Evolutionary conservation across 2,888 invertebrate species (phyloP).

Genomic region (Cristatella mucedo): DNA sequence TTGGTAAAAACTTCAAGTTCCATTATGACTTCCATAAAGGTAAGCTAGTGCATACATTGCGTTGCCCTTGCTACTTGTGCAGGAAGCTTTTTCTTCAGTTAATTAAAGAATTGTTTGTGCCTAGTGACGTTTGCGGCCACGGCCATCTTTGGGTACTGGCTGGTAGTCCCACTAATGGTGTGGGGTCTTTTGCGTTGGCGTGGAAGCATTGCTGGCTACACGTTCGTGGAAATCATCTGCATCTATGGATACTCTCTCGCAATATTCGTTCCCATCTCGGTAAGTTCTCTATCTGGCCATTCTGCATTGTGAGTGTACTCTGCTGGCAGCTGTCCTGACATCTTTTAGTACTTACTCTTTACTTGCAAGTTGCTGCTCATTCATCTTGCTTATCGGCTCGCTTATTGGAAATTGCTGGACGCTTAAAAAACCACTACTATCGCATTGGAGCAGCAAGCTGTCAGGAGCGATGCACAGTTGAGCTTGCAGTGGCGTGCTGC

Average conservation of each 20-base stretch:
- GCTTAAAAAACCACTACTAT: too few relatives aligned
- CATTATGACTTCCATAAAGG: conserved; percentile 72
- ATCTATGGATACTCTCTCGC: conserved; percentile 86
- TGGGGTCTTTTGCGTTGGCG: conserved; percentile 77
- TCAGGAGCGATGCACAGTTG: too few relatives aligned
- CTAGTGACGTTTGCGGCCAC: conserved; percentile 80
- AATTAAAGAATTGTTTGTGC: neutral
- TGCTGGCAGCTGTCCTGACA: neutral
- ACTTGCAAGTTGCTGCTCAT: too few relatives aligned
- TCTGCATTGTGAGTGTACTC: neutral
- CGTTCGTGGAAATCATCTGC: conserved; percentile 71
- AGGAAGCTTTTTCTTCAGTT: neutral
- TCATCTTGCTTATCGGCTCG: too few relatives aligned
- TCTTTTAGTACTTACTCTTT: neutral
- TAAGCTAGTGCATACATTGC: conserved; percentile 15
- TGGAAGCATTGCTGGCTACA: conserved; percentile 38
- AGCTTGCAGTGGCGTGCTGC: too few relatives aligned
- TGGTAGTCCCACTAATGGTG: conserved; percentile 62
- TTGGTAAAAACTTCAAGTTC: conserved; percentile 56
- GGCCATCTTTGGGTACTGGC: conserved; percentile 71
- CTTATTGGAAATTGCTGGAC: too few relatives aligned
- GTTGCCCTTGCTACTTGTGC: neutral
- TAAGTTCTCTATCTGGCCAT: conserved; percentile 26
- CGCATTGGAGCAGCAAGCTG: too few relatives aligned
- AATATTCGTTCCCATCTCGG: conserved; percentile 79